A percentile compares a stretch with the other conserved stretches of the same genome.
These are phyloP conservation scores for Lasiommata megera DNA, from an alignment of 2,888 invertebrate genomes.

Conservation along the genomic window DNA sequence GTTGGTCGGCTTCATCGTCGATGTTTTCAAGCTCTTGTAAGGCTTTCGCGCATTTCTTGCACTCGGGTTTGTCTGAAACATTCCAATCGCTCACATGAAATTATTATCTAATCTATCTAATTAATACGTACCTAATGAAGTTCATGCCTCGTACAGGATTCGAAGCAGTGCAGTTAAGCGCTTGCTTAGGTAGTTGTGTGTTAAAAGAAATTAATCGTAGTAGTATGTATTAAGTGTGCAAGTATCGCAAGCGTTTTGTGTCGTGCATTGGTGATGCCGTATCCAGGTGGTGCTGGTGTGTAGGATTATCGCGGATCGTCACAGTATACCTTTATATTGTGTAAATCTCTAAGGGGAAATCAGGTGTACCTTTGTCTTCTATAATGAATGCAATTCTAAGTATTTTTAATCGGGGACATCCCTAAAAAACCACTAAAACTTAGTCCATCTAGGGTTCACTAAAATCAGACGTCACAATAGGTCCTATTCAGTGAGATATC, in stretches of 20 bases:
- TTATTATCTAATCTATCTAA: not conserved
- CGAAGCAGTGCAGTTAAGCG: constrained; percentile 74
- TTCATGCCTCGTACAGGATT: constrained; percentile 58
- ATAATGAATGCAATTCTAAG: constrained; percentile 23
- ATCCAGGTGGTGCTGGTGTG: constrained; percentile 28
- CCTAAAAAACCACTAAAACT: constrained; percentile 28
- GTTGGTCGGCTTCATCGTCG: constrained; percentile 96
- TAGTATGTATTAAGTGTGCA: constrained; percentile 41
- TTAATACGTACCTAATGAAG: constrained; percentile 21
- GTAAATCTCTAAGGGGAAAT: constrained; percentile 15
- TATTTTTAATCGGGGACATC: constrained; percentile 18
- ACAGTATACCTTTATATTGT: constrained; percentile 20
- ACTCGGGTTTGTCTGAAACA: constrained; percentile 93
- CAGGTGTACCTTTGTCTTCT: constrained; percentile 16
- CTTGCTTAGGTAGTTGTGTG: constrained; percentile 54
- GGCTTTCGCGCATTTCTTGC: constrained; percentile 95
- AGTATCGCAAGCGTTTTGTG: constrained; percentile 42
- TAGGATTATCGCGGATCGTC: constrained; percentile 22
- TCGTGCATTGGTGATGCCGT: constrained; percentile 38
- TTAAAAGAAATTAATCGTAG: constrained; percentile 56
- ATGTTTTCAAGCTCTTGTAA: constrained; percentile 96
- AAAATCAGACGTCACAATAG: constrained; percentile 32
- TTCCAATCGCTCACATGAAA: constrained; percentile 36
- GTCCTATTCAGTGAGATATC: constrained; percentile 26
- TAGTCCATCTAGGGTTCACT: constrained; percentile 33